phyloP scores from a whole-genome alignment of 1,140 invertebrate genomes.

The Drosophila nigrodunni region DNA sequence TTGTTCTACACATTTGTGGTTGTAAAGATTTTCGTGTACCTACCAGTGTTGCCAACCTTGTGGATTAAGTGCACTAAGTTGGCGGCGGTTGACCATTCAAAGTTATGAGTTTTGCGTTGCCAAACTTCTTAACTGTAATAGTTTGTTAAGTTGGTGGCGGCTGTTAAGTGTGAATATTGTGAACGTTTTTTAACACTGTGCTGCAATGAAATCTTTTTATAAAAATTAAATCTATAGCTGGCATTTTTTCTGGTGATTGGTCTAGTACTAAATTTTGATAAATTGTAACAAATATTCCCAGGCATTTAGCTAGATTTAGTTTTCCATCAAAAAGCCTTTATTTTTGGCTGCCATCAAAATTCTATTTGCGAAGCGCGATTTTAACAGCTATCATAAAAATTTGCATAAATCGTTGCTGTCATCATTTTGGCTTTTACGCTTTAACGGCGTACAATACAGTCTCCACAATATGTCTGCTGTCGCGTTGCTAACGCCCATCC shows the following conservation, averaged over 20 bases:
- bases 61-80: not conserved
- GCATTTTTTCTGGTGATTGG: not conserved
- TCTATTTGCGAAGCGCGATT: constrained; percentile 7
- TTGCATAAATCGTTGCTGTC: constrained; percentile 18
- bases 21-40: not conserved
- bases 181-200: too few relatives aligned
- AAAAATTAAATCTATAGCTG: not conserved
- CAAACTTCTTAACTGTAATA: not conserved
- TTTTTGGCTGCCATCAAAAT: constrained; percentile 4
- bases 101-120: not conserved
- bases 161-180: too few relatives aligned
- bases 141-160: too few relatives aligned
- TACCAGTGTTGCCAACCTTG: not conserved
- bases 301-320: not conserved
- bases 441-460: constrained; percentile 1
- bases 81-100: not conserved
- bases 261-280: too few relatives aligned
- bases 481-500: not conserved
- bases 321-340: not conserved
- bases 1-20: not conserved
- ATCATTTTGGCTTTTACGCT: constrained; percentile 1
- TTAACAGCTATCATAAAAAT: constrained; percentile 24
- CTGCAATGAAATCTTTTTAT: too few relatives aligned
- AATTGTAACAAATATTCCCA: constrained; percentile 5
- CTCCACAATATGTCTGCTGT: constrained; percentile 2